These are phyloP conservation scores for Cisticola juncidis DNA, from an alignment of 2,113 vertebrate species.

Conservation along the genomic window DNA sequence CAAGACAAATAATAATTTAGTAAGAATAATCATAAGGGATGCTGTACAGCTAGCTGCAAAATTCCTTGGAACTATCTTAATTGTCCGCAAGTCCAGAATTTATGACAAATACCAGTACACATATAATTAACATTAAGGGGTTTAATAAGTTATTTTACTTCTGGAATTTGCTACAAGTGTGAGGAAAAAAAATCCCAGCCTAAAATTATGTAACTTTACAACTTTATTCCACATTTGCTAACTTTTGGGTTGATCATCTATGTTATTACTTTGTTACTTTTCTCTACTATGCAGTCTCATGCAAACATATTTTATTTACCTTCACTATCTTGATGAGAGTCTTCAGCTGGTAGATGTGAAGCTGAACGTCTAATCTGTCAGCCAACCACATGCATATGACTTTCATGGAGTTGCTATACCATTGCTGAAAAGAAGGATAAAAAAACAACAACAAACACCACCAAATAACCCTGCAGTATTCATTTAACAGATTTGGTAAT, in stretches of 20 bases:
- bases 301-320: constrained; percentile 76
- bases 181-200: background rate
- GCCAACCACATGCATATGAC: constrained; percentile 90
- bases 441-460: background rate
- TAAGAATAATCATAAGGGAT: background rate
- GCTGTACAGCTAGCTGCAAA: background rate
- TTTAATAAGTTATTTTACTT: background rate
- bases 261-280: background rate
- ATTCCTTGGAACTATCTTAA: background rate
- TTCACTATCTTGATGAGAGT: constrained; percentile 98
- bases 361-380: constrained; percentile 94
- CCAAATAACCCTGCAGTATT: constrained; percentile 60
- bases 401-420: constrained; percentile 92
- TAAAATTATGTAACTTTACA: background rate
- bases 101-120: background rate
- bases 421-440: constrained; percentile 83
- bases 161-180: background rate
- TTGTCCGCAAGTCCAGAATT: background rate
- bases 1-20: background rate
- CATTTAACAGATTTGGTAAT: constrained; percentile 79
- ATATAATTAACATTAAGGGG: background rate
- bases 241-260: background rate
- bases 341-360: constrained; percentile 96
- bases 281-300: background rate
- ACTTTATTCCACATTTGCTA: background rate